These are phyloP conservation scores for Epizoanthus ramosus DNA, from an alignment of 92 coral and sea anemone species.

Conservation along the genomic window DNA sequence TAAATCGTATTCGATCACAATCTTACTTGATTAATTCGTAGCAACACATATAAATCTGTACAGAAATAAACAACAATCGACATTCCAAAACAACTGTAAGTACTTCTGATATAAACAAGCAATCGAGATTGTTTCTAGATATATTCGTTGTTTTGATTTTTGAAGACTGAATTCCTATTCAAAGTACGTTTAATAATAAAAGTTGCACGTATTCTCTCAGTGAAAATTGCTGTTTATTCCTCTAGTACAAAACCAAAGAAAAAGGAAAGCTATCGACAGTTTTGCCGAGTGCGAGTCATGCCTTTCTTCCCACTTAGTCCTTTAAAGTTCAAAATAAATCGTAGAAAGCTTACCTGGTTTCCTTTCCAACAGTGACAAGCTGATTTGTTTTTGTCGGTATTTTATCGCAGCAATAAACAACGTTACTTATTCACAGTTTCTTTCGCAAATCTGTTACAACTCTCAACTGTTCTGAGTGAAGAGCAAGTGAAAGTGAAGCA, in stretches of 20 bases:
- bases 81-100: conserved; percentile 16
- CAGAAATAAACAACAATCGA: conserved; percentile 15
- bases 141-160: no score
- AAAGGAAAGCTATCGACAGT: conserved; percentile 17
- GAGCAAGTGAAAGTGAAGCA: no score
- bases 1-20: conserved; percentile 9
- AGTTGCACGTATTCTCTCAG: conserved; percentile 1
- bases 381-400: conserved; percentile 3
- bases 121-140: conserved; percentile 18
- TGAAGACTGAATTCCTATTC: conserved; percentile 17
- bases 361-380: conserved; percentile 24
- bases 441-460: no score
- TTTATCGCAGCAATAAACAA: conserved; percentile 23
- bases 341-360: conserved; percentile 17
- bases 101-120: conserved; percentile 8
- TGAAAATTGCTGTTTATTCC: conserved; percentile 15
- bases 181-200: conserved; percentile 21
- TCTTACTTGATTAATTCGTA: conserved; percentile 10
- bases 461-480: no score
- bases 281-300: conserved; percentile 1
- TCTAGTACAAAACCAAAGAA: conserved; percentile 19
- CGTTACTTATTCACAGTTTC: no score
- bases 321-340: conserved; percentile 13
- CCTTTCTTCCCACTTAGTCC: conserved; percentile 16
- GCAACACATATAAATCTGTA: conserved; percentile 11